A percentile compares a stretch with the other conserved stretches of the same genome.
Evolutionary conservation across 2,113 vertebrate species (phyloP).

Genomic region (Isurus oxyrinchus): DNA sequence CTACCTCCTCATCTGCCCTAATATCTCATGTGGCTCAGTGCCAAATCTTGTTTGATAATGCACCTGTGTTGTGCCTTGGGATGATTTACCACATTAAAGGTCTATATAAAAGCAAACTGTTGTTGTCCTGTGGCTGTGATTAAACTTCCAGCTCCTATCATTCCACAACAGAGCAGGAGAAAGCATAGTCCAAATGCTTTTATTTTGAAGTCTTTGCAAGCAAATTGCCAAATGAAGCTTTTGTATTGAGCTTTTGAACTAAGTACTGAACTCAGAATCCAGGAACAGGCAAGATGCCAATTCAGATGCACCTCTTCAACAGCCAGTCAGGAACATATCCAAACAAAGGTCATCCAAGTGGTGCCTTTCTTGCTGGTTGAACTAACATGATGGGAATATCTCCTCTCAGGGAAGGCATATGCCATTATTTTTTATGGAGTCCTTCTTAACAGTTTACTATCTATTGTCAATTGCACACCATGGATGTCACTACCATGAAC

Average conservation of each 20-base stretch:
- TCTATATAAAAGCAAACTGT: not conserved
- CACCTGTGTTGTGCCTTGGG: not conserved
- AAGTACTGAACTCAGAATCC: not conserved
- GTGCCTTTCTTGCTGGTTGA: not conserved
- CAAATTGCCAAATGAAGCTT: not conserved
- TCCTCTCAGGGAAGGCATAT: not conserved
- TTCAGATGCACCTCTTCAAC: not conserved
- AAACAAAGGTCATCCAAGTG: not conserved
- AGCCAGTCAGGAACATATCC: not conserved
- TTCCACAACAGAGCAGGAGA: not conserved
- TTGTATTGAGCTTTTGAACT: not conserved
- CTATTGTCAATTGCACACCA: not conserved
- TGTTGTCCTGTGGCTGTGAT: not conserved
- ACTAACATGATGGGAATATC: not conserved
- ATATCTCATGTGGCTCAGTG: no score
- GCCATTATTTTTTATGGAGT: not conserved
- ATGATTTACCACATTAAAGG: not conserved
- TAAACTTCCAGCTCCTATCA: not conserved
- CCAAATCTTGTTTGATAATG: no score
- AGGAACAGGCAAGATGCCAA: not conserved
- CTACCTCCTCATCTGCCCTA: no score
- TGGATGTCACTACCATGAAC: not conserved
- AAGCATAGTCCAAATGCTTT: not conserved
- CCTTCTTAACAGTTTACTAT: not conserved
- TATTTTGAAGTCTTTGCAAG: not conserved